These are phyloP conservation scores for Myotis daubentonii DNA, from an alignment of 2,797 vertebrate species.

Conservation along the genomic window DNA sequence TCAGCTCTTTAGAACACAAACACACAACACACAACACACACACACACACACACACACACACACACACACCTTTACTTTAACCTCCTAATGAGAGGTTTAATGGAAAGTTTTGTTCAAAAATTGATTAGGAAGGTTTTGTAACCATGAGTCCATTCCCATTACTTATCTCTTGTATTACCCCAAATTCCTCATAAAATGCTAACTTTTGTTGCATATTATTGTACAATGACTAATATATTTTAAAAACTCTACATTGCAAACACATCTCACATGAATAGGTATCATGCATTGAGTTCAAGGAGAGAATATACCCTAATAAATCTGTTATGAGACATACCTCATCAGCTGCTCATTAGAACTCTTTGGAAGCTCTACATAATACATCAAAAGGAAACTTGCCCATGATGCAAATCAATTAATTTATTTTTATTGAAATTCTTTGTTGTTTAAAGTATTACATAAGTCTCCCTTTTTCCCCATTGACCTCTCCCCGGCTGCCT, in stretches of 20 bases:
- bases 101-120: background rate
- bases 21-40: background rate
- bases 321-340: background rate
- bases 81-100: slow-evolving; percentile 38
- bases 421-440: background rate
- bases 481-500: no score
- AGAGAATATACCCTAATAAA: background rate
- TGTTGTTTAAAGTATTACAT: no score
- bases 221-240: background rate
- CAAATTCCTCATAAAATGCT: slow-evolving; percentile 23
- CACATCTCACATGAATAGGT: background rate
- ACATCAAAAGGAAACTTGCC: background rate
- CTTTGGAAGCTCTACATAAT: background rate
- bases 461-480: no score
- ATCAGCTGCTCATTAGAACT: background rate
- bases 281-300: slow-evolving; percentile 16
- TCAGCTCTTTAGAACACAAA: background rate
- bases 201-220: slow-evolving; percentile 27
- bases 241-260: background rate
- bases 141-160: background rate
- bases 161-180: slow-evolving; percentile 16
- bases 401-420: background rate
- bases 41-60: background rate
- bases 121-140: background rate
- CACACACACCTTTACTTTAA: background rate